A percentile compares a stretch with the other conserved stretches of the same genome.
These are phyloP conservation scores for Brachionus manjavacas DNA, from an alignment of 1,140 invertebrate genomes.

Conservation along the genomic window DNA sequence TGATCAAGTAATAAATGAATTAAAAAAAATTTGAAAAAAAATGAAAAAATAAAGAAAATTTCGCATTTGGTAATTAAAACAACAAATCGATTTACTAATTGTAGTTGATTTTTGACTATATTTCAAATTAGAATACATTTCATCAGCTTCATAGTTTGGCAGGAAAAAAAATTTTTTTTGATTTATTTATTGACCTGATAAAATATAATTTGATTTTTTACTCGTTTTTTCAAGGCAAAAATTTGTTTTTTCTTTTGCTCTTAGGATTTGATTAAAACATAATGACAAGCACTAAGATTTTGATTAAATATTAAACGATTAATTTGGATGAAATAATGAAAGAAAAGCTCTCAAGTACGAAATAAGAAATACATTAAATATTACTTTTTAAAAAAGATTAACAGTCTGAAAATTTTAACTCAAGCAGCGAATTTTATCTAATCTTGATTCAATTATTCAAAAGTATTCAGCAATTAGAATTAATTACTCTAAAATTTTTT, in stretches of 20 bases:
- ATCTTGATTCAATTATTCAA: no score
- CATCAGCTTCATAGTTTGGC: not conserved
- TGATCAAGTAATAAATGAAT: not conserved
- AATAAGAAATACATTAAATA: not conserved
- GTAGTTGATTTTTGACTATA: not conserved
- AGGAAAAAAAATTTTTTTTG: not conserved
- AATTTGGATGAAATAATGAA: not conserved
- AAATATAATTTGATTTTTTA: not conserved
- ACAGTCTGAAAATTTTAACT: not conserved
- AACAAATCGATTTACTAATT: slow-evolving; percentile 16
- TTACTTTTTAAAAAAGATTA: not conserved
- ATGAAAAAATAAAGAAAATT: no score
- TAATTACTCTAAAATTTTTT: no score
- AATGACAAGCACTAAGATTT: not conserved
- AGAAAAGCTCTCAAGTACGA: not conserved
- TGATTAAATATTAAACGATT: not conserved
- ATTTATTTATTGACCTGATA: not conserved
- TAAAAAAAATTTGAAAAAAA: not conserved
- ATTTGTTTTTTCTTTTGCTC: not conserved
- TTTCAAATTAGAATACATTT: not conserved
- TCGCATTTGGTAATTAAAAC: not conserved
- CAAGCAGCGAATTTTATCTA: not conserved
- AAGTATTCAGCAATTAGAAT: no score
- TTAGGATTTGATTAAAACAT: not conserved
- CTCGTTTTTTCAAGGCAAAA: not conserved